These are phyloP conservation scores for Brachycybe producta DNA, from an alignment of 2,888 invertebrate genomes.

Conservation along the genomic window DNA sequence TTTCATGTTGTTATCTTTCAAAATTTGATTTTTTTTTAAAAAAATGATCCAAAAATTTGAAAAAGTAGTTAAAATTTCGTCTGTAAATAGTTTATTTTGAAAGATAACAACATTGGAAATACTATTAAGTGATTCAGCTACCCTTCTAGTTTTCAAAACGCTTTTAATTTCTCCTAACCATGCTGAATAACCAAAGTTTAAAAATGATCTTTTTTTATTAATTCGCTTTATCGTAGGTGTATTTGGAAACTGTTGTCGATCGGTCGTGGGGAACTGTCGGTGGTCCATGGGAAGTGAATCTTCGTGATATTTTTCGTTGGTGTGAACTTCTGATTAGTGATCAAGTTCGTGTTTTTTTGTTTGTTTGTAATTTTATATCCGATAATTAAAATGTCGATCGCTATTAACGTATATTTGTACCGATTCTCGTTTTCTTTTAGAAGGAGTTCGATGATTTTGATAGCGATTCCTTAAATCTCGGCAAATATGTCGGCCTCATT, in stretches of 20 bases:
- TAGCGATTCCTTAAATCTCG: constrained; percentile 38
- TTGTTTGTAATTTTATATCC: too few species aligned
- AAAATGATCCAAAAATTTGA: constrained; percentile 16
- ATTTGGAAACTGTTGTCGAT: constrained; percentile 47
- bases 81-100: too few species aligned
- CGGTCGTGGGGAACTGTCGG: constrained; percentile 64
- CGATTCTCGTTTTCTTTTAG: constrained; percentile 18
- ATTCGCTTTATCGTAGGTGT: constrained; percentile 36
- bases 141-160: too few species aligned
- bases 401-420: neutral
- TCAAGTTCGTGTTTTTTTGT: constrained; percentile 25
- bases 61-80: neutral
- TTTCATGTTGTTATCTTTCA: too few species aligned
- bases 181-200: too few species aligned
- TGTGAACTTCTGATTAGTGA: constrained; percentile 51
- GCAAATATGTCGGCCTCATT: constrained; percentile 57
- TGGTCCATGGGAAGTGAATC: constrained; percentile 92
- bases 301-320: constrained; percentile 89
- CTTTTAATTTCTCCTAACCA: too few species aligned
- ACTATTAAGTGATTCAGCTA: too few species aligned
- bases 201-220: neutral
- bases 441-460: neutral
- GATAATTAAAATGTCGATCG: neutral
- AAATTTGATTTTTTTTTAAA: too few species aligned
- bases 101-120: too few species aligned